Base-by-base conservation (phyloP, 1,140 invertebrate species). In the Brachionus asplanchnoidis region DNA sequence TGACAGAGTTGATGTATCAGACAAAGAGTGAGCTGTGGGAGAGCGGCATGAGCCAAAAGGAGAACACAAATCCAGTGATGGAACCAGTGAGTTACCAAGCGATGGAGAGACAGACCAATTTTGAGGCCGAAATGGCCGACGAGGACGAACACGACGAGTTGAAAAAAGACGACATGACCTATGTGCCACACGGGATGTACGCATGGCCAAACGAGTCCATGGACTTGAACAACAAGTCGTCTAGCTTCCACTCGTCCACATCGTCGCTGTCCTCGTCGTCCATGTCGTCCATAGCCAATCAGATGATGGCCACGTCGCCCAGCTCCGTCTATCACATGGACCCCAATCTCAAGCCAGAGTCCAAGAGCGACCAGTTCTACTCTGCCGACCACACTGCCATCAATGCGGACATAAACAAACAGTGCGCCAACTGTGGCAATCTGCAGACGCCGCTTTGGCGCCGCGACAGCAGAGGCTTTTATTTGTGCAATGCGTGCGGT, bases 401-500 rank as follows among this genome's bases (percentile, higher is more conserved):
- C 8, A 77, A 17, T 23, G 4, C 40, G 23, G 79, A 60, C 17
- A 56, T 56, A 14, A 80, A 56, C 40, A 82, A 82, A 28, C 79
- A 84, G 28, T 84, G 82, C 26, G 82, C 53, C 17, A 84, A 84
- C 7, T 84, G 82, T 40, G 82, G 82, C 44, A 46, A 68, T 36
- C 3, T 50, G 17, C 42, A 68, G 53, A 68, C 82, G n/a, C 82
- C 82, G 3, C 20, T 68, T 17, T 84, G 82, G 82, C 36, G 82
- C 17, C 36, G 60, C 32, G 82, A 84, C 53, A 68, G 82, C 68
- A 26, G 82, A 50, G 82, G 82, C 2, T 84, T 84, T 50, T 68
- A 84, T 46, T 36, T 84, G 11, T 84, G 82, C 20, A 84, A 84
- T 73, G 60, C 60, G 5, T 84, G 82, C 36, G 82, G 82, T 36